Percentiles rank a stretch among this genome's conserved stretches.
Conservation (phyloP, 2,113 vertebrate species). For the Pomatorhinus ruficollis region DNA sequence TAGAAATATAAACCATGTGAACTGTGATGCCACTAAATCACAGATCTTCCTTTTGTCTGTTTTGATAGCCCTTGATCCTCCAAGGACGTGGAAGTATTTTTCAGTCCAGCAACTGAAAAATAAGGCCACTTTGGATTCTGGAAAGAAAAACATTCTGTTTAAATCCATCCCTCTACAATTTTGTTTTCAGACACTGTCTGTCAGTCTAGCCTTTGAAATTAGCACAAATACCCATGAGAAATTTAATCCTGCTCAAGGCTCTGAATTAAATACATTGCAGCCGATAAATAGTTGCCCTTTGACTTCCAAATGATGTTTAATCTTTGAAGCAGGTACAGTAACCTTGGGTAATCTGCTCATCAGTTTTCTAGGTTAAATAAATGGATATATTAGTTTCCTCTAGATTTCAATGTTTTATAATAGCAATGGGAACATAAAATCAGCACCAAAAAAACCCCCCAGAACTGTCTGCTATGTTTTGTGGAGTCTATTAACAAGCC, state of each 20-base stretch:
- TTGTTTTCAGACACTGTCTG: constrained; percentile 53
- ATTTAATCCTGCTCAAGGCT: constrained; percentile 49
- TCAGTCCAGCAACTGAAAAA: constrained; percentile 34
- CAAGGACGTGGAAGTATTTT: constrained; percentile 53
- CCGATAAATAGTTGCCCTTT: constrained; percentile 51
- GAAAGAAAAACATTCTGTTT: constrained; percentile 56
- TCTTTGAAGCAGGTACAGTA: constrained; percentile 53
- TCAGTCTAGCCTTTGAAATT: constrained; percentile 67
- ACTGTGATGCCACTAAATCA: constrained; percentile 55
- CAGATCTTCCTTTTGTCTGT: constrained; percentile 73
- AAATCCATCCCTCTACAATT: constrained; percentile 49
- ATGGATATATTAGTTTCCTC: constrained; percentile 22
- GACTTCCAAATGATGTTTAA: constrained; percentile 59
- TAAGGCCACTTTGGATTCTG: constrained; percentile 42
- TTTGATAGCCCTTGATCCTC: constrained; percentile 71
- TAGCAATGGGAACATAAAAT: not conserved
- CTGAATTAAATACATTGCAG: constrained; percentile 51
- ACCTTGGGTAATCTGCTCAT: constrained; percentile 43
- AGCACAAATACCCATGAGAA: constrained; percentile 63
- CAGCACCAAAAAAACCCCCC: not conserved
- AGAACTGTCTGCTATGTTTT: not conserved
- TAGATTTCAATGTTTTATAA: constrained; percentile 23
- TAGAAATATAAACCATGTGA: constrained; percentile 77
- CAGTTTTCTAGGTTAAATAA: constrained; percentile 56
- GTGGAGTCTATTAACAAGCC: not conserved